Percentiles rank a stretch among this genome's conserved stretches.
phyloP scores from a whole-genome alignment of 1,140 invertebrate genomes.

The Oscheius sp. region DNA sequence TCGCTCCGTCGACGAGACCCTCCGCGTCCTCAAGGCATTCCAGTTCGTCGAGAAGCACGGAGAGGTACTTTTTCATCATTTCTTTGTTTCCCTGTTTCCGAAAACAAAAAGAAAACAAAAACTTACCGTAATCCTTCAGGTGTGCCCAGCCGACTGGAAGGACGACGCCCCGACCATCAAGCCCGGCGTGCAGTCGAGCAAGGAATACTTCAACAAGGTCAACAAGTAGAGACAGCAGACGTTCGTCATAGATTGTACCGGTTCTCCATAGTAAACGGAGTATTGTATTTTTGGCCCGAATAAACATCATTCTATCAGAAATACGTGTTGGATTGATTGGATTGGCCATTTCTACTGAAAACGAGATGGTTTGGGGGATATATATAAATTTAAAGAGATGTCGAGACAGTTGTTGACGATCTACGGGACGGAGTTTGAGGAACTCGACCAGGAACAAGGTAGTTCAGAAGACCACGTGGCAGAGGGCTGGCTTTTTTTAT shows the following conservation, averaged over 20 bases:
- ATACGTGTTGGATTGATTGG: neutral
- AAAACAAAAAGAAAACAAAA: neutral
- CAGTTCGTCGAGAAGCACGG: constrained; percentile 89
- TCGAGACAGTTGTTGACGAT: constrained; percentile 27
- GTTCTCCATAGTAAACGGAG: neutral
- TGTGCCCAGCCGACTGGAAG: constrained; percentile 59
- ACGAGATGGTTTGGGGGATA: neutral
- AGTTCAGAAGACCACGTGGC: constrained; percentile 2
- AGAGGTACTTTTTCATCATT: constrained; percentile 66
- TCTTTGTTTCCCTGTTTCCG: neutral
- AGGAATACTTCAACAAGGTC: constrained; percentile 60
- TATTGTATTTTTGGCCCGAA: neutral
- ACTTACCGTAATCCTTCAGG: constrained; percentile 39
- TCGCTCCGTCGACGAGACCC: constrained; percentile 83
- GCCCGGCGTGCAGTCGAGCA: constrained; percentile 40
- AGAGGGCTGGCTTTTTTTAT: constrained; percentile 20
- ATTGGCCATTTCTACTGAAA: neutral
- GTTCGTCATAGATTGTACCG: neutral
- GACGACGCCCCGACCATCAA: constrained; percentile 46
- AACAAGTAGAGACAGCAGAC: constrained; percentile 39
- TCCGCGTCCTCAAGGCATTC: constrained; percentile 84
- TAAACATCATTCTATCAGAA: neutral
- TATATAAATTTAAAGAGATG: constrained; percentile 19
- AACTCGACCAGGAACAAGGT: constrained; percentile 56
- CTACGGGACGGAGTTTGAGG: constrained; percentile 58